phyloP scores from a whole-genome alignment of 2,113 vertebrate species.

The Nycticorax nycticorax region DNA sequence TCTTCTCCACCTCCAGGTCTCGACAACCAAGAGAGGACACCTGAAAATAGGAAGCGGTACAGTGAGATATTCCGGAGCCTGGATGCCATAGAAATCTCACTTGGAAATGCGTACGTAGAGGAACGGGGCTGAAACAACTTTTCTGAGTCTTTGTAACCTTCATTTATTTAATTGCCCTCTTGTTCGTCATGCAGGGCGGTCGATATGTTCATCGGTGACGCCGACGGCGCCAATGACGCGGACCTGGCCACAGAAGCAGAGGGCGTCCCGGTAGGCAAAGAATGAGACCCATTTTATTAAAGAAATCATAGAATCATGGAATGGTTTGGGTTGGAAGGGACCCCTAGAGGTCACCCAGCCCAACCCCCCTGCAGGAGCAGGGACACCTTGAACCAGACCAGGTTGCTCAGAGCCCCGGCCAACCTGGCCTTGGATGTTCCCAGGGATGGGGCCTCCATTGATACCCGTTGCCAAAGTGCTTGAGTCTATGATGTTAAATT shows the following conservation, averaged over 20 bases:
- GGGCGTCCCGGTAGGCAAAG: background rate
- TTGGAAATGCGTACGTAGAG: conserved; percentile 81
- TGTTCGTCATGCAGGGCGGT: background rate
- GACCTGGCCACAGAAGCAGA: background rate
- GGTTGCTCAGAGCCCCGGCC: too few species aligned
- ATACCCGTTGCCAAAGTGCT: background rate
- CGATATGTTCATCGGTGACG: conserved; percentile 5
- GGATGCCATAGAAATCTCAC: conserved; percentile 86
- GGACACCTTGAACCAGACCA: too few species aligned
- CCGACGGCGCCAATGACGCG: background rate
- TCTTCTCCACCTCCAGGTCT: conserved; percentile 30
- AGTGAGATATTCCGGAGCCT: conserved; percentile 92
- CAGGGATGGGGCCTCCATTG: too few species aligned
- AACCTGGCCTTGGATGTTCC: too few species aligned
- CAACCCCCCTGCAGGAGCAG: too few species aligned
- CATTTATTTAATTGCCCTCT: accelerated
- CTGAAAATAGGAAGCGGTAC: conserved; percentile 82
- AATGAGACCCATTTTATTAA: background rate
- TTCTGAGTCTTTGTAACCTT: background rate
- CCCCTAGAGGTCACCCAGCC: too few species aligned
- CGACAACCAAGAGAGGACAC: background rate
- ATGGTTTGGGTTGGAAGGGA: too few species aligned
- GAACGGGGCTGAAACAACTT: accelerated
- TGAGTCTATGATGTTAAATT: background rate
- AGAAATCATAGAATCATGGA: background rate